Base-by-base conservation (phyloP, 2,888 invertebrate species). In the Acanthoscelides obtectus region DNA sequence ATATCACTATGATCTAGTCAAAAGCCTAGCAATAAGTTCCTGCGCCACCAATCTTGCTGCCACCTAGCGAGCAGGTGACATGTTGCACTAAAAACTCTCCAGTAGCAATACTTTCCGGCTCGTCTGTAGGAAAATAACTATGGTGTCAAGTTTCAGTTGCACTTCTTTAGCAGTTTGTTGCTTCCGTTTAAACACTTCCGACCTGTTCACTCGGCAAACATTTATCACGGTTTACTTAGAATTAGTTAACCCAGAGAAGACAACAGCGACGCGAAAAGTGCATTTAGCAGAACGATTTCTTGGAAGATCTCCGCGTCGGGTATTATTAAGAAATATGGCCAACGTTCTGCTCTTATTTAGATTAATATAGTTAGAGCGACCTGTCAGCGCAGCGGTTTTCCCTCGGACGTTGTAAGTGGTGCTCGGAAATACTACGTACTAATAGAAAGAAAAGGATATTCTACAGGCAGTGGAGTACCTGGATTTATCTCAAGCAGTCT, bases 151-250 rank as follows among this genome's bases (percentile, higher is more conserved):
- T 12, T 45, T 12, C 45, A 12, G 6, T 45, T 12, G 45, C 45
- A 45, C 45, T 12, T 45, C 45, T 17, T 6, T 45, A 12, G 12
- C 45, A 45, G 5, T 1, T 12, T 45, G 45, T 45, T 12, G 5
- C n/a, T n/a, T 45, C 12, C 6, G 45, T 45, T 45, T 17, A 45
- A 45, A 45, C 45, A 17, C 12, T 45, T 45, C 12, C 45, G 45
- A 12, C 5, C 45, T 45, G 17, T 17, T 45, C 45, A 45, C 8
- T 6, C 45, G 6, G 12, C 5, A 4, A 45, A 74, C 77, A 77
- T 77, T 77, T 77, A 77, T 77, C 77, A 77, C 73, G 69, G 75
- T 74, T 75, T 75, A 75, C 75, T 77, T 75, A 74, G 76, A 76
- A 77, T 77, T 77, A 76, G 74, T 73, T 69, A 71, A 74, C 73